Evolutionary conservation across 2,113 vertebrate species (phyloP), one percentile per base, ranked within the genome.

Genomic region (Passer domesticus): DNA sequence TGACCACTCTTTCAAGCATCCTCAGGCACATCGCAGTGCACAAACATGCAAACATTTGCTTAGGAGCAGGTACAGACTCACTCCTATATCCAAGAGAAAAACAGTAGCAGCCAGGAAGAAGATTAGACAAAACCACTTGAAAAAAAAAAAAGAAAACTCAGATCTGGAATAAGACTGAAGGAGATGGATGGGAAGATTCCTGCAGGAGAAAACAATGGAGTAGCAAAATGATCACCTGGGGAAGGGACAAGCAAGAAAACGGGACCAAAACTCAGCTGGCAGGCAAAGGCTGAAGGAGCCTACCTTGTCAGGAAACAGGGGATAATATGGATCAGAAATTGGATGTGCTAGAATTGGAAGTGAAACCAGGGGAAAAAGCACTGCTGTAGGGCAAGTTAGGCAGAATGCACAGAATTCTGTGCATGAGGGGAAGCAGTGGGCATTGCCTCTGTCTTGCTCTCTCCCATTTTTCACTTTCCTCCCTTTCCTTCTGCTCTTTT

Each of bases 341-440:
- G 23, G 11, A 60, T 27, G 12, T 64, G 35, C 53, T 80, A 35
- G 22, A 60, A 46, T 11, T 39, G 28, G 52, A 73, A 79, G 10
- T 16, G 28, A 69, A 81, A 37, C 31, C 7, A 21, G 14, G 15
- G 7, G 30, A 86, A 31, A 15, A 22, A 1, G 17, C 17, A 39
- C 2, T 27, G 11, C 9, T 28, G 7, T 1, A 52, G 7, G 10
- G 10, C 2, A 6, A 83, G 13, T 27, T 14, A 27, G 11, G 16
- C 18, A 86, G 15, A 7, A 69, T 22, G 8, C 15, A 81, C n/a
- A 37, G 46, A 8, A 14, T 15, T 6, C 44, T 11, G 0, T 1
- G 2, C 8, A 33, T 4, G 18, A 64, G 20, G 4, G 15, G 7
- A 62, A 82, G 46, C 12, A 60, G 41, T 11, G 15, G 41, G 33